These are phyloP conservation scores for Ammodytes marinus DNA, from an alignment of 2,113 vertebrate species.

Conservation along the genomic window DNA sequence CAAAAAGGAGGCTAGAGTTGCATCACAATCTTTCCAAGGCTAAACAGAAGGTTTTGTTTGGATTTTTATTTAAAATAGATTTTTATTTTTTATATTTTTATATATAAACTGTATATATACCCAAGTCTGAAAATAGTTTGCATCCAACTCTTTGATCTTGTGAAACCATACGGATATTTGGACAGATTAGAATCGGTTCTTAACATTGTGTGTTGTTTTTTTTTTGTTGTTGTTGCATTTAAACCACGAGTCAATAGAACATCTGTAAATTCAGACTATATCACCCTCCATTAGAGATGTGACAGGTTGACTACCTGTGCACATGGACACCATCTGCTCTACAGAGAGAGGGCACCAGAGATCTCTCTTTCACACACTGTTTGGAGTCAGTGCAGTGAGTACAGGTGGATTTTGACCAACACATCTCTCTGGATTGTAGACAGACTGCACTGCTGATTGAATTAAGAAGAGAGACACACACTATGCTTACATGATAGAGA, in stretches of 20 bases:
- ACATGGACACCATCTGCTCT: constrained; percentile 17
- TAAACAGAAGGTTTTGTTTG: background rate
- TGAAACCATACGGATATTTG: background rate
- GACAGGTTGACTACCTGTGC: background rate
- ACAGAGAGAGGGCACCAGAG: constrained; percentile 73
- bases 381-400: constrained; percentile 1
- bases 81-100: background rate
- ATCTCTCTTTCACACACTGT: constrained; percentile 41
- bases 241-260: background rate
- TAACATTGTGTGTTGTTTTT: background rate
- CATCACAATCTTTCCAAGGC: background rate
- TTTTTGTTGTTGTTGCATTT: background rate
- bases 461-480: constrained; percentile 1
- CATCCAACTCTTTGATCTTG: background rate
- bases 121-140: background rate
- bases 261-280: background rate
- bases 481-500: background rate
- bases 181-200: background rate
- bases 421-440: background rate
- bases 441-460: background rate
- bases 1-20: background rate
- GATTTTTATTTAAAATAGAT: background rate
- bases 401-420: constrained; percentile 25
- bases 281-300: background rate
- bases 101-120: background rate